These are phyloP conservation scores for Amiota communis DNA, from an alignment of 2,888 invertebrate species.

Conservation along the genomic window DNA sequence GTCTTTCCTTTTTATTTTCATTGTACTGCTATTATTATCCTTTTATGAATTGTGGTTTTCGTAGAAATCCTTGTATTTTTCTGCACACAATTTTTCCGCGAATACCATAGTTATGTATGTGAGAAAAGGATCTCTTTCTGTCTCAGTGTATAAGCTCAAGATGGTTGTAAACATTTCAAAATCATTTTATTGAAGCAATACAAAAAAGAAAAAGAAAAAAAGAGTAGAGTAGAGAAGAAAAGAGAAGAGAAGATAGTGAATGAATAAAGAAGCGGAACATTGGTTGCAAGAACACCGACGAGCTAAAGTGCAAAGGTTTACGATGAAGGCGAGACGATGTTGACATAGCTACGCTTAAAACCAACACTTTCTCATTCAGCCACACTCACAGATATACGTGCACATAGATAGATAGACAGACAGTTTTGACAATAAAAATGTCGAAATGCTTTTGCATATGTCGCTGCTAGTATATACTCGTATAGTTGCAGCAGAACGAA, in stretches of 20 bases:
- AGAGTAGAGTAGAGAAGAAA: conserved; percentile 29
- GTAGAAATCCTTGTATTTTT: background rate
- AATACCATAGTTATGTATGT: background rate
- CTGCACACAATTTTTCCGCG: background rate
- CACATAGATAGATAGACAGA: background rate
- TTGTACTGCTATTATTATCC: too few species aligned
- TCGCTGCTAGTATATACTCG: background rate
- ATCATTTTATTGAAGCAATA: conserved; percentile 32
- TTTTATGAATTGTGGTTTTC: background rate
- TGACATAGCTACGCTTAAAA: background rate
- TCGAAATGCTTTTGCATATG: conserved; percentile 40
- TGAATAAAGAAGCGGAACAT: background rate
- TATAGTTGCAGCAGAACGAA: background rate
- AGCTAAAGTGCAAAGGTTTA: conserved; percentile 23
- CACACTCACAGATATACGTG: too few species aligned
- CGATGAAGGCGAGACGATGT: background rate
- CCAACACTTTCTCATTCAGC: background rate
- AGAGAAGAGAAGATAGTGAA: background rate
- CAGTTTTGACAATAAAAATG: conserved; percentile 51
- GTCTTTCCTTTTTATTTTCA: too few species aligned
- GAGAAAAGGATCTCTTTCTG: background rate
- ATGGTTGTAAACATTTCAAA: background rate
- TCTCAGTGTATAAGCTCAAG: background rate
- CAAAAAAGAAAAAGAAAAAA: conserved; percentile 30
- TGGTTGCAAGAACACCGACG: conserved; percentile 19